Base-by-base conservation (phyloP, 1,140 invertebrate genomes). In the Acromyrmex charruanus region DNA sequence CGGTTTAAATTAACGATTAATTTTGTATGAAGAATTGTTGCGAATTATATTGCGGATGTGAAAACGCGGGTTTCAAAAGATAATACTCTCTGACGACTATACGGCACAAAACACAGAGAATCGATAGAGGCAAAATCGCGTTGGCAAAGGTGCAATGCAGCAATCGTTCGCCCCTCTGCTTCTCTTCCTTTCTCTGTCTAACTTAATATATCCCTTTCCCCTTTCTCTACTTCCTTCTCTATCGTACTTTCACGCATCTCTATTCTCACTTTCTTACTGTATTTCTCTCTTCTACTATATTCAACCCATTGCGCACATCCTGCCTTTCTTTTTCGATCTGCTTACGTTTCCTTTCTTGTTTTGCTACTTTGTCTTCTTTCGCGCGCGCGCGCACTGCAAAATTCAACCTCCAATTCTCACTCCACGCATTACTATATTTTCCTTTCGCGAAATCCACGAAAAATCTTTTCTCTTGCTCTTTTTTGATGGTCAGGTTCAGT, bases 71-170 rank as follows among this genome's bases (percentile, higher is more conserved):
- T 89, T 89, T 82, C 82, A 87, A 87, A 59, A 79, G 82, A 80
- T 85, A 90, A 84, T 88, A 82, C 81, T 90, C 89, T 89, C 75
- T 84, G 66, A 87, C 63, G 79, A 84, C 69, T 75, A 55, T 69
- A 84, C 69, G 77, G 87, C 89, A 92, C 85, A 92, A 92, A 93
- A 92, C 90, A 90, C 81, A 74, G 88, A 91, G 91, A 92, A 93
- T 93, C 92, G 89, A 93, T 93, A 93, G 86, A 92, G 85, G 89
- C 88, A 89, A 93, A 92, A 92, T 92, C 92, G 88, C 86, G 84
- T 92, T 88, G 85, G 80, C 91, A 81, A 90, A 88, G 92, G 91
- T 93, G 91, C 92, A 93, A 92, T 93, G 92, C 92, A 91, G 92
- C 91, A 92, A 92, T 90, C 85, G 89, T 59, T 87, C 65, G 71